Base-by-base conservation (phyloP, 2,888 invertebrate species). In the Ophioninae sp. region DNA sequence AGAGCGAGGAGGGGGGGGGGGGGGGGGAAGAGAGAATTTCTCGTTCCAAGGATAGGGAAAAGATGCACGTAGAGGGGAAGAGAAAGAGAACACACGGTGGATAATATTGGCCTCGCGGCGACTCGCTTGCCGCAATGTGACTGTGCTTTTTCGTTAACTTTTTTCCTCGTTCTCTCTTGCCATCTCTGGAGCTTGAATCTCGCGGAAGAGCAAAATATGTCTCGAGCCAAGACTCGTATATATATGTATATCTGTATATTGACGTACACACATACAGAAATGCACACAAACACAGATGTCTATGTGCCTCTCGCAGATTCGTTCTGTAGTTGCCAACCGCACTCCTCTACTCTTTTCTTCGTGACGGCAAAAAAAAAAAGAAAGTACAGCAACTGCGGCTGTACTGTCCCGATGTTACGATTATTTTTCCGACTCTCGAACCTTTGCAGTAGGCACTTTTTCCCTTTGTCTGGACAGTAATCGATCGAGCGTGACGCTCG, bases 301-400 rank as follows among this genome's bases (percentile, higher is more conserved):
- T 21, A 64, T 23, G 73, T 74, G 73, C 62, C 78, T 84, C 78
- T 69, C 50, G 75, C 78, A 79, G 84, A 81, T 81, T 84, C 81
- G 67, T 57, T 75, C 78, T 72, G 81, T 84, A 78, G 41, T 56
- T 81, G 81, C 81, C 81, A 84, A 84, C 78, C 78, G 84, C 84
- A 72, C 78, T 73, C 62, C 75, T 30, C 75, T 65, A 23, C 78
- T 77, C 68, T 79, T 72, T 62, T 79, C 65, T 69, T 74, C 62
- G 57, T 44, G 37, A 64, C 67, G 13, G 70, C 20, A 21, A 44
- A 61, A 23, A 41, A 59, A 68, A 21, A 30, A 77, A 59, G 67
- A 68, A n/a, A n/a, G n/a, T n/a, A n/a, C n/a, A n/a, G n/a, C n/a
- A 57, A 21, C 20, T 41, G 23, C 57, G 44, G 44, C 69, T 37